Evolutionary conservation across 2,113 vertebrate species (phyloP).

Genomic region (Carollia perspicillata): DNA sequence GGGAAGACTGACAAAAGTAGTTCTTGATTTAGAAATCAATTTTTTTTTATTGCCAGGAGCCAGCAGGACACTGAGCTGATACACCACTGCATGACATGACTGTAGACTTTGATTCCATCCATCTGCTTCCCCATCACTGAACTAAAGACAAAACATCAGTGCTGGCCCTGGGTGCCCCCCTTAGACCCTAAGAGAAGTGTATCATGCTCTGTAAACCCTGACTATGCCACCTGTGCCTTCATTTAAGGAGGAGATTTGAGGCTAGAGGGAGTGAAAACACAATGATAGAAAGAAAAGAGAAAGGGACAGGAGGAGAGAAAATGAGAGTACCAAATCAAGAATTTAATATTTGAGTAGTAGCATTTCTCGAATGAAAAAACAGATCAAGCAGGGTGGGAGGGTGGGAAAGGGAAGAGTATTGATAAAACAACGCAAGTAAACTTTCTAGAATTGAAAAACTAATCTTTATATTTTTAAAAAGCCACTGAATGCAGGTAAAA

Average conservation of each 20-base stretch:
- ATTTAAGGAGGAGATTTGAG: not conserved
- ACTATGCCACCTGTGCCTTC: not conserved
- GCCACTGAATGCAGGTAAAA: not conserved
- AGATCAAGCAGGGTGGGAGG: not conserved
- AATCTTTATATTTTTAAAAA: not conserved
- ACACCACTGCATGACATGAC: not conserved
- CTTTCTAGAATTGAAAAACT: not conserved
- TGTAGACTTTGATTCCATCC: not conserved
- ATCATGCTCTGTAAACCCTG: not conserved
- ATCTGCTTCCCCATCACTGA: not conserved
- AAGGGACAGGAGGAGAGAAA: not conserved
- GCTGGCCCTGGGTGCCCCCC: no score
- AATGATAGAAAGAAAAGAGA: not conserved
- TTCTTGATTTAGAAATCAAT: not conserved
- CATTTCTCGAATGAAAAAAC: not conserved
- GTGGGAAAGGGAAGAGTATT: not conserved
- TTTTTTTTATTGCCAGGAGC: not conserved
- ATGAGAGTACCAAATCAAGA: not conserved
- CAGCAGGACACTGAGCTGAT: not conserved
- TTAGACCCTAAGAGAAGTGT: not conserved
- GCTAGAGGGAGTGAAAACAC: not conserved
- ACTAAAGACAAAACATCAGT: not conserved
- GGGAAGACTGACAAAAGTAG: not conserved
- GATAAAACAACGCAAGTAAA: not conserved
- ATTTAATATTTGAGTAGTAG: not conserved